These are phyloP conservation scores for Polylopha cassiicola DNA, from an alignment of 2,888 invertebrate genomes.

Conservation along the genomic window DNA sequence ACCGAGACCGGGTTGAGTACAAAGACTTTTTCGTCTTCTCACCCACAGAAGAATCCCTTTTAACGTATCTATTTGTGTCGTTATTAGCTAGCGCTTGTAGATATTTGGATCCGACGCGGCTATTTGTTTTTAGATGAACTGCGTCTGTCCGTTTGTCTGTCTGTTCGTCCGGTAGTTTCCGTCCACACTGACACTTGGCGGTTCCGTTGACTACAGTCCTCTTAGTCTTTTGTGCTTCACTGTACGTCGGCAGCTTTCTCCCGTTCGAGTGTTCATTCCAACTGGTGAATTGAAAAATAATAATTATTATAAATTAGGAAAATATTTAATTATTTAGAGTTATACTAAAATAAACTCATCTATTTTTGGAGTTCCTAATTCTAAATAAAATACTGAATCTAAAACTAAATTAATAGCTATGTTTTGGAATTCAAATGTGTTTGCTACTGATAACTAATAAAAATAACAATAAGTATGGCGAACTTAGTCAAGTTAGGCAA, in stretches of 20 bases:
- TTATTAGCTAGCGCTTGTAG: constrained; percentile 65
- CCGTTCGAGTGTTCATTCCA: constrained; percentile 75
- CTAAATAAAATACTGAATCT: too few relatives aligned
- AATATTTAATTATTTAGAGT: too few relatives aligned
- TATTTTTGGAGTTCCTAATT: too few relatives aligned
- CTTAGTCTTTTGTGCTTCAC: constrained; percentile 76
- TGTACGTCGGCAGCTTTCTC: constrained; percentile 72
- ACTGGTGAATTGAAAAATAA: constrained; percentile 43
- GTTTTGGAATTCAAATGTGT: too few relatives aligned
- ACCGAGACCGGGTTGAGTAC: constrained; percentile 62
- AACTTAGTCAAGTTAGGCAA: background rate
- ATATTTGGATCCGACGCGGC: constrained; percentile 69
- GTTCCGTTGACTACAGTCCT: constrained; percentile 65
- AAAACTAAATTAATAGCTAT: too few relatives aligned
- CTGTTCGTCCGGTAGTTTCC: constrained; percentile 44
- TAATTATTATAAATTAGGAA: background rate
- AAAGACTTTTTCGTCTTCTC: constrained; percentile 50
- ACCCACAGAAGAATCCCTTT: constrained; percentile 60
- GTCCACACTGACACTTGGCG: constrained; percentile 68
- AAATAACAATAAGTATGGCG: too few relatives aligned
- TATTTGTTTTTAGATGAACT: constrained; percentile 60
- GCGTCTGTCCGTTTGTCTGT: constrained; percentile 47
- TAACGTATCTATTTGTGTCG: constrained; percentile 47
- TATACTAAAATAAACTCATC: too few relatives aligned
- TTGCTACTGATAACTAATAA: too few relatives aligned